Base-by-base conservation (phyloP, 1,140 invertebrate species). In the Drosophila sturtevanti region DNA sequence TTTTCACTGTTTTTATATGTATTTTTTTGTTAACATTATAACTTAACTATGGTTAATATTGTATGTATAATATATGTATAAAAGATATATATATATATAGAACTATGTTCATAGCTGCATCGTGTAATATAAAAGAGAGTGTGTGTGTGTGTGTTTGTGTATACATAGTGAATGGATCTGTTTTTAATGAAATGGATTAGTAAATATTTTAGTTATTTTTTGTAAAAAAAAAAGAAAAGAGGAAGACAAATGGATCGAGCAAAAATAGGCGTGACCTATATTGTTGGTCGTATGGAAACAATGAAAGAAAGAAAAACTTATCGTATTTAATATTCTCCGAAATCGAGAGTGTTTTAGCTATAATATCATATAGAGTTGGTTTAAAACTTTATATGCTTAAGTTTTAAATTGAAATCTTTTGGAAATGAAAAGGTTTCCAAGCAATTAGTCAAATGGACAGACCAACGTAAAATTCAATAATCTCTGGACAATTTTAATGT, bases 401-500 rank as follows among this genome's bases (percentile, higher is more conserved):
- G 0, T 34, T 48, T 62, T 60, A 62, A 22, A 55, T 72, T 62
- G 5, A 52, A 68, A 63, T 63, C 63, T 52, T 35, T 41, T 69
- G 22, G 16, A 64, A 64, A 60, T 22, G 21, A 38, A 38, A 58
- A 74, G 41, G 41, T 48, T 48, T 48, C 41, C 41, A 48, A 48
- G 41, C 41, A 48, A 48, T 48, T 48, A 48, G 41, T 48, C 41
- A 48, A 48, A 21, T 18, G 41, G 41, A 31, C n/a, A n/a, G n/a
- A 11, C 18, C 11, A 21, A 48, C 41, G 16, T 16, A 48, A 48
- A 48, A 48, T 48, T 48, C 41, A 48, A 48, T 48, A 48, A 48
- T 48, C 41, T 68, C 64, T 68, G 55, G 14, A 68, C 64, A 64
- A 72, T 77, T 77, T 63, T 56, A 56, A 48, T 16, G 16, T 2